Evolutionary conservation across 2,113 vertebrate genomes (phyloP), one percentile per base, ranked within the genome.

Genomic region (Furnarius figulus): DNA sequence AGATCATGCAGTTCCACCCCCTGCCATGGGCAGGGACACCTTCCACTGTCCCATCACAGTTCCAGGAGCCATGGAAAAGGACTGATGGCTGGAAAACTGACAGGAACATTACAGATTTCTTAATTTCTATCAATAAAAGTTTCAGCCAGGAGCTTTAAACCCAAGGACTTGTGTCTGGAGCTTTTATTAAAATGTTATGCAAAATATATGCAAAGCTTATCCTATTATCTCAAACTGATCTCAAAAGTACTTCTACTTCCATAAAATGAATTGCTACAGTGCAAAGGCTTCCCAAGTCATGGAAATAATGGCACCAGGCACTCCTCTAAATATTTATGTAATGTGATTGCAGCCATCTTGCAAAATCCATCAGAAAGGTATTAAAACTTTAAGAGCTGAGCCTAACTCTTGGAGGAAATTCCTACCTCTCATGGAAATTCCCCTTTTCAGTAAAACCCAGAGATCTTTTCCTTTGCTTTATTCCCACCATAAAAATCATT

Each of bases 271-370:
- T 46, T 46, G 76, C 89, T 76, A 0, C 75, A 94, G 80, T 66
- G 66, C 90, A 90, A 94, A 95, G 76, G 89, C 75, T 93, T 95
- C 70, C 77, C 80, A 94, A 89, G 66, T 42, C 77, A 86, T n/a
- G 73, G 92, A 90, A 94, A 81, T 86, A 91, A 93, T 6, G 63
- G 92, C 90, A 96, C 63, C 33, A 94, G 68, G 85, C 56, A 53
- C 61, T 82, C 87, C 66, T 72, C 90, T 90, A 97, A 97, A 95
- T 91, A 97, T 97, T 96, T 97, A 95, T 91, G 30, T 42, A 94
- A 76, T 13, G 14, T 89, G 76, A 94, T 76, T 76, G 80, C 73
- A 95, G 80, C 24, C 82, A 56, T 88, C 91, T 71, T 84, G 44
- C 90, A 90, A 94, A 92, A 83, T 46, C 76, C 79, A 90, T 86